A percentile compares a stretch with the other conserved stretches of the same genome.
Evolutionary conservation across 2,888 invertebrate species (phyloP).

Genomic region (Noctua fimbriata): DNA sequence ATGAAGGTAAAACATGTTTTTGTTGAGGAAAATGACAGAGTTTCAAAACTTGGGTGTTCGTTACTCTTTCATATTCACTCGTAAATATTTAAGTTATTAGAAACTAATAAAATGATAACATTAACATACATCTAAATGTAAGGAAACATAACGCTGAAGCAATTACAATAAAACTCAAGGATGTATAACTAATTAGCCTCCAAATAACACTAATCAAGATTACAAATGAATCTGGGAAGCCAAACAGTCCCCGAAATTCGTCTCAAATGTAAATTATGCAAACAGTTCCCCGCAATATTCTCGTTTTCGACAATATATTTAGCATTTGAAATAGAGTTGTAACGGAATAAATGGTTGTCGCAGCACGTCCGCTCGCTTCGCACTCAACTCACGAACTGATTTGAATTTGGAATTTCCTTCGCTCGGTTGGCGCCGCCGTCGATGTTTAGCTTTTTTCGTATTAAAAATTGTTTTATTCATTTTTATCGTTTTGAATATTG

Average conservation of each 20-base stretch:
- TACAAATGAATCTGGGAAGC: constrained; percentile 72
- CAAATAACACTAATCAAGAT: constrained; percentile 68
- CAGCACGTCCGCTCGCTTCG: constrained; percentile 85
- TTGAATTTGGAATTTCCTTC: constrained; percentile 87
- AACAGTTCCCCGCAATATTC: constrained; percentile 81
- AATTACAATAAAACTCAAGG: constrained; percentile 45
- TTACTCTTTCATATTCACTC: background rate
- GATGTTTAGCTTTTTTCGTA: constrained; percentile 74
- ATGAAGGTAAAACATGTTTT: background rate
- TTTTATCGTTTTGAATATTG: constrained; percentile 58
- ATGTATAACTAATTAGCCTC: constrained; percentile 56
- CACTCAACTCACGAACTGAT: constrained; percentile 88
- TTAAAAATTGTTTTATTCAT: constrained; percentile 65
- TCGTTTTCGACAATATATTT: constrained; percentile 86
- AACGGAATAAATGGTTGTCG: constrained; percentile 85
- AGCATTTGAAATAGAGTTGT: constrained; percentile 85
- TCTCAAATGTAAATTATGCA: constrained; percentile 83
- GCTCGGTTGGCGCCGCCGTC: constrained; percentile 75
- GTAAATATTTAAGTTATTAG: background rate
- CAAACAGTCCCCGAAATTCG: constrained; percentile 77
- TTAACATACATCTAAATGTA: constrained; percentile 2
- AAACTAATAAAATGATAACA: background rate
- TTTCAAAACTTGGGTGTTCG: background rate
- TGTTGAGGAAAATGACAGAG: background rate
- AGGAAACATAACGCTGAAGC: background rate